phyloP scores from a whole-genome alignment of 2,797 vertebrate genomes.

The Acestrorhynchus altus region DNA sequence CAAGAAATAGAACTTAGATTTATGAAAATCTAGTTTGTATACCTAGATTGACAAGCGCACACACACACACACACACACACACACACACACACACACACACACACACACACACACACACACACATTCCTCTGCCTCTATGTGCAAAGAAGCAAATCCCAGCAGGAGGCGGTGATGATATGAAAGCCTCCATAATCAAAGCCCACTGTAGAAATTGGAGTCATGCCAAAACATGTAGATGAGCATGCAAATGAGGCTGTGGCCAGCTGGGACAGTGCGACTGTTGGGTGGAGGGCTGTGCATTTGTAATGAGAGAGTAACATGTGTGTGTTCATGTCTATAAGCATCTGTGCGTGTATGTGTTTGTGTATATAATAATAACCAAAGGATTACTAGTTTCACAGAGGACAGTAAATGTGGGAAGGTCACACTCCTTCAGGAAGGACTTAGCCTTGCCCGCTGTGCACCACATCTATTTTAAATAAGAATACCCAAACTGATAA shows the following conservation, averaged over 20 bases:
- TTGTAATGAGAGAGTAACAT: slow-evolving; percentile 46
- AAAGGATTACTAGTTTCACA: slow-evolving; percentile 24
- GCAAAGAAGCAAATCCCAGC: slow-evolving; percentile 58
- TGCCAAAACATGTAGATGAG: slow-evolving; percentile 60
- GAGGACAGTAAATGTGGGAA: slow-evolving; percentile 31
- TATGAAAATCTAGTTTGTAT: slow-evolving; percentile 53
- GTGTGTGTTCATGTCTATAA: slow-evolving; percentile 38
- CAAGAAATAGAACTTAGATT: slow-evolving; percentile 65
- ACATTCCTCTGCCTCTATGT: slow-evolving; percentile 34
- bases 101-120: slow-evolving; percentile 38
- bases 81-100: slow-evolving; percentile 35
- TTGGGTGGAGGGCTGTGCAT: slow-evolving; percentile 30
- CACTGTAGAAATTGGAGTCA: slow-evolving; percentile 57
- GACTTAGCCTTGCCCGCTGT: slow-evolving; percentile 38
- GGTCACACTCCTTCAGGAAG: slow-evolving; percentile 25
- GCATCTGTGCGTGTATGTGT: slow-evolving; percentile 17
- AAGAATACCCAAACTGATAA: slow-evolving; percentile 74
- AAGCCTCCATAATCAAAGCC: slow-evolving; percentile 67
- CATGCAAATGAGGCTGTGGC: slow-evolving; percentile 58
- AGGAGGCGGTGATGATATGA: slow-evolving; percentile 60
- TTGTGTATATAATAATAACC: too few species aligned
- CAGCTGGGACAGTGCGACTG: slow-evolving; percentile 61
- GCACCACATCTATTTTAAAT: slow-evolving; percentile 75
- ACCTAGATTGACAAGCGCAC: slow-evolving; percentile 33
- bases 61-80: slow-evolving; percentile 34